Percentiles rank a stretch among this genome's conserved stretches.
These are phyloP conservation scores for Amia ocellicauda DNA, from an alignment of 2,113 vertebrate genomes.

Conservation along the genomic window DNA sequence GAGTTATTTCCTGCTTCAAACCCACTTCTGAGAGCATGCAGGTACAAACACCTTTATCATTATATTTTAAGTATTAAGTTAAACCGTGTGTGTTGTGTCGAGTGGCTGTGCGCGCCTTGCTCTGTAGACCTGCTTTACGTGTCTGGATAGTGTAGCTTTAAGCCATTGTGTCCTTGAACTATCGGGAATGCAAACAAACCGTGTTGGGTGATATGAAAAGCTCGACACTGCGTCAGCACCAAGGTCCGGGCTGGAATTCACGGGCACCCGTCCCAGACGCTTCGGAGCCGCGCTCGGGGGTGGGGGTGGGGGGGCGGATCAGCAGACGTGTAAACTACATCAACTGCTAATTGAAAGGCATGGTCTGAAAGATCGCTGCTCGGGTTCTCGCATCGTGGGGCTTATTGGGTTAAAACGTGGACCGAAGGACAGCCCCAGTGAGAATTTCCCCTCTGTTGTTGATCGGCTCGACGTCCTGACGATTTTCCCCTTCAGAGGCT, in stretches of 20 bases:
- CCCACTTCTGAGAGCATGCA: constrained; percentile 85
- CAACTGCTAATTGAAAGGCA: constrained; percentile 39
- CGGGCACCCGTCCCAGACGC: constrained; percentile 49
- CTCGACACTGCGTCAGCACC: constrained; percentile 46
- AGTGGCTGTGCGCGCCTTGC: background rate
- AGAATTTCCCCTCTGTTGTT: constrained; percentile 4
- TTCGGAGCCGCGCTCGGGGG: constrained; percentile 43
- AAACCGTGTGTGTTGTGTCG: background rate
- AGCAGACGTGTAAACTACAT: constrained; percentile 44
- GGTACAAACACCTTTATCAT: constrained; percentile 56
- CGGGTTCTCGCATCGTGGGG: constrained; percentile 22
- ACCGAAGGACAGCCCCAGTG: constrained; percentile 9
- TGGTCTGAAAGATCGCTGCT: constrained; percentile 30
- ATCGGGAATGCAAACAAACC: constrained; percentile 53
- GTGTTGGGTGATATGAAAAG: constrained; percentile 45
- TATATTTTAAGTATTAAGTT: background rate
- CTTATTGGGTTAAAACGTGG: constrained; percentile 15
- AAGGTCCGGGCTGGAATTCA: constrained; percentile 31
- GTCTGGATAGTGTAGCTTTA: constrained; percentile 13
- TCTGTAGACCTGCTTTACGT: background rate
- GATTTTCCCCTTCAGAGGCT: background rate
- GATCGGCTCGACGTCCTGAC: background rate
- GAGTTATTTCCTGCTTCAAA: constrained; percentile 84
- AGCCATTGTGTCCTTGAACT: constrained; percentile 49
- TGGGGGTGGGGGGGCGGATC: constrained; percentile 51